phyloP scores from a whole-genome alignment of 2,888 invertebrate species.

The Dicycla oo region DNA sequence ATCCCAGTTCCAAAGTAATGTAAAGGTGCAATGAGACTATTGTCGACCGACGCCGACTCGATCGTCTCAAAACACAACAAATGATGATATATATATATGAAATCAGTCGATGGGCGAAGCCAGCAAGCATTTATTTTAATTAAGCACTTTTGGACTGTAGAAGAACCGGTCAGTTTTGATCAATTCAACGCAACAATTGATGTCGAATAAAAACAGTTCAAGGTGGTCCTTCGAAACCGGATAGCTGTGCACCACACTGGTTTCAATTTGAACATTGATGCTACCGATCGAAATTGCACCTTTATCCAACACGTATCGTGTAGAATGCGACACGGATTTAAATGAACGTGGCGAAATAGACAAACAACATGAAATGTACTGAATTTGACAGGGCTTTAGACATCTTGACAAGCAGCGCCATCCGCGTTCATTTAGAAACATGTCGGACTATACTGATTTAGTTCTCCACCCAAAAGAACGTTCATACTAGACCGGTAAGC shows the following conservation, averaged over 20 bases:
- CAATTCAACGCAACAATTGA: background rate
- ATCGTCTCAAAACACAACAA: background rate
- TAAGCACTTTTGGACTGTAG: background rate
- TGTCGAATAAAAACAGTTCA: background rate
- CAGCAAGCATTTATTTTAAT: background rate
- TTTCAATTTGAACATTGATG: background rate
- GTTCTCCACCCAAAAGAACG: background rate
- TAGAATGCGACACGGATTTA: conserved; percentile 25
- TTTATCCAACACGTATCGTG: background rate
- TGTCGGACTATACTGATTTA: conserved; percentile 8
- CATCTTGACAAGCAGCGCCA: background rate
- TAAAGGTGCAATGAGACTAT: conserved; percentile 17
- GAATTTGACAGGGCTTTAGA: background rate
- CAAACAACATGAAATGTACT: background rate
- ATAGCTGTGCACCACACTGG: background rate
- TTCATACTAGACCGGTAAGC: background rate
- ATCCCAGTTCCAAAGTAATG: background rate
- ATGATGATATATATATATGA: background rate
- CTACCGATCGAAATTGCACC: conserved; percentile 4
- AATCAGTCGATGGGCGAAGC: background rate
- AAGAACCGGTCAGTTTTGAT: background rate
- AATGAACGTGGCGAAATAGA: conserved; percentile 11
- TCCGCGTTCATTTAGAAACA: conserved; percentile 3
- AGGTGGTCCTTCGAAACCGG: background rate
- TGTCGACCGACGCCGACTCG: background rate